These are phyloP conservation scores for Phrynocephalus versicolor DNA, from an alignment of 2,113 vertebrate species.

Conservation along the genomic window DNA sequence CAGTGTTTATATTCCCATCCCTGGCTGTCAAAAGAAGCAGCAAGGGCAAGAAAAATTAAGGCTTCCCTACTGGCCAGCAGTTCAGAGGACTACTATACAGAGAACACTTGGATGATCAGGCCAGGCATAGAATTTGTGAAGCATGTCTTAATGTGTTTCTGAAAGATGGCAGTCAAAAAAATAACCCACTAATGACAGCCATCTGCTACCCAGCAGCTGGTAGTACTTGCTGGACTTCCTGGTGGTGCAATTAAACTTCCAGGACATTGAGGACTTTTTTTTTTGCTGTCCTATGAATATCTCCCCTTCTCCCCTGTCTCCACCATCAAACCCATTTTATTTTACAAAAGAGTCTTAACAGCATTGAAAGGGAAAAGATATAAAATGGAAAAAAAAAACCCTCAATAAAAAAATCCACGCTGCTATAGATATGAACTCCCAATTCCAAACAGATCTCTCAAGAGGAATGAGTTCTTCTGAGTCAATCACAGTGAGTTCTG, in stretches of 20 bases:
- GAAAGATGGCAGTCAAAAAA: slow-evolving; percentile 30
- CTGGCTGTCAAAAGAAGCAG: not conserved
- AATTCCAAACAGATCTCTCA: no score
- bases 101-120: slow-evolving; percentile 17
- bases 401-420: no score
- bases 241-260: slow-evolving; percentile 36
- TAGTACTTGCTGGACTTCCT: slow-evolving; percentile 47
- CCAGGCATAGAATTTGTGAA: slow-evolving; percentile 36
- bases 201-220: slow-evolving; percentile 63
- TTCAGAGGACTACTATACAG: slow-evolving; percentile 1
- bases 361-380: not conserved
- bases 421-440: no score
- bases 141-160: slow-evolving; percentile 17
- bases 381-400: not conserved
- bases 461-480: no score
- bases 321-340: not conserved
- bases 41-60: slow-evolving; percentile 4
- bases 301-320: not conserved
- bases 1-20: slow-evolving; percentile 9
- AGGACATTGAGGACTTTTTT: slow-evolving; percentile 22
- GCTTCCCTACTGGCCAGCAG: slow-evolving; percentile 4
- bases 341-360: slow-evolving; percentile 10
- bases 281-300: slow-evolving; percentile 14
- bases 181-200: slow-evolving; percentile 41
- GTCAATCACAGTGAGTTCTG: no score